A percentile compares a stretch with the other conserved stretches of the same genome.
Evolutionary conservation across 2,797 vertebrate genomes (phyloP).

Genomic region (Parauchenoglanis punctatus): DNA sequence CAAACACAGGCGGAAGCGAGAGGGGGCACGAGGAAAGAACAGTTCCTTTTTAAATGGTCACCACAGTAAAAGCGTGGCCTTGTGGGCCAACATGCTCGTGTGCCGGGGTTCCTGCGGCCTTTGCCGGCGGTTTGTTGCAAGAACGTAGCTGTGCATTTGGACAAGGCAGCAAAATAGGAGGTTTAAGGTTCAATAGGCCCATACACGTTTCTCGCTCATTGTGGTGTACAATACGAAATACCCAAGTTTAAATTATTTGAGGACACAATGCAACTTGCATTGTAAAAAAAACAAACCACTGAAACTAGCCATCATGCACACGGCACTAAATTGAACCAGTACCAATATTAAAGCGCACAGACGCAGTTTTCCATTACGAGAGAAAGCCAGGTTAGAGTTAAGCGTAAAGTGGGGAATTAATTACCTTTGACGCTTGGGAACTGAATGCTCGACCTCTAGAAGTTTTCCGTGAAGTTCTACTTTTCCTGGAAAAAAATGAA

Average conservation of each 20-base stretch:
- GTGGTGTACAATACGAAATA: neutral
- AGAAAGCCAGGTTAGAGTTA: neutral
- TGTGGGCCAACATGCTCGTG: conserved; percentile 27
- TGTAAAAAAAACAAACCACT: neutral
- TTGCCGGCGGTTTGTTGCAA: neutral
- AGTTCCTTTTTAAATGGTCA: conserved; percentile 78
- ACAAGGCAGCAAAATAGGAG: neutral
- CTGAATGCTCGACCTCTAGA: conserved; percentile 96
- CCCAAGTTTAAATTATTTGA: neutral
- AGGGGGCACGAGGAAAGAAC: conserved; percentile 66
- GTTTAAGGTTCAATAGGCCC: neutral
- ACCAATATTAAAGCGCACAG: neutral
- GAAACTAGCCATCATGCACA: too few species aligned
- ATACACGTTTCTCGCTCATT: neutral
- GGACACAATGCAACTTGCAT: neutral
- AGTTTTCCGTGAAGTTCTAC: conserved; percentile 96
- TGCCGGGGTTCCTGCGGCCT: neutral
- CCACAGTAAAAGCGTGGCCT: conserved; percentile 60
- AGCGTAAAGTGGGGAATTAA: neutral
- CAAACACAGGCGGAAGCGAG: conserved; percentile 69
- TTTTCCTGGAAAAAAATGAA: conserved; percentile 83
- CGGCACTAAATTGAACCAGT: neutral
- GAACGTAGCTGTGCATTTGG: neutral
- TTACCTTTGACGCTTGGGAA: conserved; percentile 98
- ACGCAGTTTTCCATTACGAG: neutral